phyloP scores from a whole-genome alignment of 2,888 invertebrate species.

The Sinotaia quadrata region DNA sequence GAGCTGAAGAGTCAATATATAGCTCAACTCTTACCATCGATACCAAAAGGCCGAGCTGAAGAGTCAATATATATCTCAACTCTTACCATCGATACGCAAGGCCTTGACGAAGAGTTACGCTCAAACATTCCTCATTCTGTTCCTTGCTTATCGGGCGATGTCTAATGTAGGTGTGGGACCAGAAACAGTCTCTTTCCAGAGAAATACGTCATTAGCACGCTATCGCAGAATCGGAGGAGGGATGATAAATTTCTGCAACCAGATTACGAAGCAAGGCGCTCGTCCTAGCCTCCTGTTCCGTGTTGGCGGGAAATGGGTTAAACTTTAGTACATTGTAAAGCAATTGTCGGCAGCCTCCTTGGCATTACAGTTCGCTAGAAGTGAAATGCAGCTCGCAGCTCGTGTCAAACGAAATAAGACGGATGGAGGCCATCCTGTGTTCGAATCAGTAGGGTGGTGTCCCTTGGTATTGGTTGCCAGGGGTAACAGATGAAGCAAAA shows the following conservation, averaged over 20 bases:
- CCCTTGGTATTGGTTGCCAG: not conserved
- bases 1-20: too few species aligned
- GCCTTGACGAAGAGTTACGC: too few species aligned
- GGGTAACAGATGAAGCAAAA: too few species aligned
- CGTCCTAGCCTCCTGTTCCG: not conserved
- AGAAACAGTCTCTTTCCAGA: not conserved
- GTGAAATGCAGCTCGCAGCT: not conserved
- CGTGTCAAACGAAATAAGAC: not conserved
- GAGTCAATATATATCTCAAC: too few species aligned
- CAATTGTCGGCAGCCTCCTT: not conserved
- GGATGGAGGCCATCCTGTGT: not conserved
- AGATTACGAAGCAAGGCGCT: not conserved
- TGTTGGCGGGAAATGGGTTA: not conserved
- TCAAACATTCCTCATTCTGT: too few species aligned
- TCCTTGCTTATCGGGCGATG: too few species aligned
- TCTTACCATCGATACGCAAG: too few species aligned
- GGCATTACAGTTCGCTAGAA: not conserved
- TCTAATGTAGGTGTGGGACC: not conserved
- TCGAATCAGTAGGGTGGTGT: not conserved
- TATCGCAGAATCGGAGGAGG: not conserved
- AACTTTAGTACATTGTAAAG: conserved; percentile 5
- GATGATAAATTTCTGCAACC: conserved; percentile 2
- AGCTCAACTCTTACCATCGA: too few species aligned
- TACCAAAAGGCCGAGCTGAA: too few species aligned
- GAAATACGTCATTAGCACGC: not conserved